phyloP scores from a whole-genome alignment of 1,140 invertebrate species.

The Melitaea cinxia region DNA sequence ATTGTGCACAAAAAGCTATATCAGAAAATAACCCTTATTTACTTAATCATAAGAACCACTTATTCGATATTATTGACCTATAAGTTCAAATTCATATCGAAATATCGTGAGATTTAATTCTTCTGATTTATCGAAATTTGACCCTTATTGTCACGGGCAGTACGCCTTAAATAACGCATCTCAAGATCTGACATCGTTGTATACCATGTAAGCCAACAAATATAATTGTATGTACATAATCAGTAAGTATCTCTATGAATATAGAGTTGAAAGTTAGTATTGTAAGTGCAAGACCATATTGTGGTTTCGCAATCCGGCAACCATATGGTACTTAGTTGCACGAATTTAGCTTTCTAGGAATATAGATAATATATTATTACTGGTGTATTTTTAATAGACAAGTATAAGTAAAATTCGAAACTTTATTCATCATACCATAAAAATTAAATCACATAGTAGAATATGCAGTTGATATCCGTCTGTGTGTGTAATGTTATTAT shows the following conservation, averaged over 20 bases:
- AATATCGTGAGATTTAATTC: background rate
- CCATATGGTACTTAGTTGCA: background rate
- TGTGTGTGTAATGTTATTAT: no score
- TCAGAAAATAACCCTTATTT: constrained; percentile 1
- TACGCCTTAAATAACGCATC: background rate
- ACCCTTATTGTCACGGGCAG: background rate
- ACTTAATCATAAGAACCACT: background rate
- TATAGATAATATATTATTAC: background rate
- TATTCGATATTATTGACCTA: background rate
- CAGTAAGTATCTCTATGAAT: constrained; percentile 8
- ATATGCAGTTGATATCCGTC: no score
- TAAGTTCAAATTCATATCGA: background rate
- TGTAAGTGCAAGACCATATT: background rate
- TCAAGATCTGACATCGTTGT: background rate
- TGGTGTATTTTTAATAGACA: background rate
- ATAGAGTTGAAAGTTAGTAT: constrained; percentile 15
- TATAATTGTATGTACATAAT: background rate
- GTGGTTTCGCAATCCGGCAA: constrained; percentile 1
- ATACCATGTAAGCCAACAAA: background rate
- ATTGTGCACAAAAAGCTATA: constrained; percentile 22
- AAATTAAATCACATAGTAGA: no score
- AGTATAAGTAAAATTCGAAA: background rate
- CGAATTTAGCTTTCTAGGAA: background rate
- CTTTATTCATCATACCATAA: background rate
- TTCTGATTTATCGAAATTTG: background rate